phyloP scores from a whole-genome alignment of 2,888 invertebrate species.

The Tipula lateralis region DNA sequence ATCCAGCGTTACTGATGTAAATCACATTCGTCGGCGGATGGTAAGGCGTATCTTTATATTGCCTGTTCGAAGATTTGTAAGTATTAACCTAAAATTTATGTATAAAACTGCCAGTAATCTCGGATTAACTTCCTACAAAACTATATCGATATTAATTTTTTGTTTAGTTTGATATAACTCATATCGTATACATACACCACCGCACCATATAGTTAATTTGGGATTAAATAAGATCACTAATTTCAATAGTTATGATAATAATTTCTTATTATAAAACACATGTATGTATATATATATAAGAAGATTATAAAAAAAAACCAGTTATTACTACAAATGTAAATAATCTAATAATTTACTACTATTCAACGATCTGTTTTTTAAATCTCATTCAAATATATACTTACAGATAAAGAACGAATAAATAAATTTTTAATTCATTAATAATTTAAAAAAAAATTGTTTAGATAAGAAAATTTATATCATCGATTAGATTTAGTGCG shows the following conservation, averaged over 20 bases:
- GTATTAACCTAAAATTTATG: background rate
- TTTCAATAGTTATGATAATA: background rate
- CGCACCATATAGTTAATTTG: background rate
- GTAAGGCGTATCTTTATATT: background rate
- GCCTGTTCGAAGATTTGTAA: background rate
- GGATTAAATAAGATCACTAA: constrained; percentile 14
- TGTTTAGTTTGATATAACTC: background rate
- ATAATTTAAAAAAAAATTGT: background rate
- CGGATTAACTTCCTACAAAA: background rate
- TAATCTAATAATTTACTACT: constrained; percentile 24
- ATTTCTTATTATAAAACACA: background rate
- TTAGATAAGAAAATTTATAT: constrained; percentile 11
- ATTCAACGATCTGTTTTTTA: background rate
- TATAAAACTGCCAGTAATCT: background rate
- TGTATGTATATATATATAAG: background rate
- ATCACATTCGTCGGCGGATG: background rate
- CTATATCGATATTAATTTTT: background rate
- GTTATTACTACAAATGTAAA: background rate
- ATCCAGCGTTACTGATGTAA: background rate
- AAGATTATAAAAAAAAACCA: background rate
- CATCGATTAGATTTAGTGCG: constrained; percentile 1
- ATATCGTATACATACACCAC: background rate
- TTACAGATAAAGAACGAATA: constrained; percentile 9
- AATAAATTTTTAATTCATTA: constrained; percentile 24
- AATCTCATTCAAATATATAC: constrained; percentile 11